phyloP scores from a whole-genome alignment of 1,140 invertebrate species.

The Aphelinus certus region DNA sequence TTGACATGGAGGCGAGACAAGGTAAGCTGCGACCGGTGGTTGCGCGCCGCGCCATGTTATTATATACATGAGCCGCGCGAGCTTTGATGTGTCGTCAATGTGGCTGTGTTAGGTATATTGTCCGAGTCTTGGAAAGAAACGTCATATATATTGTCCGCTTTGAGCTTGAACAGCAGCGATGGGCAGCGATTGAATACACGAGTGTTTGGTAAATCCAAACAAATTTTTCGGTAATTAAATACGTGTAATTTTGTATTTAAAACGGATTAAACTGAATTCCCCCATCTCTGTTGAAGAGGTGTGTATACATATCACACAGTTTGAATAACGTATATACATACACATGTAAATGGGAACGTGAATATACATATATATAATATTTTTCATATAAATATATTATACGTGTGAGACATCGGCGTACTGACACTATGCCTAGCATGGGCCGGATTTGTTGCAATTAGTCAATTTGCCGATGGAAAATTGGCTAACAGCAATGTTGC shows the following conservation, averaged over 20 bases:
- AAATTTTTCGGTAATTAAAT: no score
- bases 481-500: constrained; percentile 51
- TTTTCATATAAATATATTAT: background rate
- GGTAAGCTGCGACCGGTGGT: constrained; percentile 65
- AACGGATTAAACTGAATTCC: no score
- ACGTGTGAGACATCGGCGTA: constrained; percentile 64
- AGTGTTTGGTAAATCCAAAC: no score
- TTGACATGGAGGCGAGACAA: constrained; percentile 82
- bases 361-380: no score
- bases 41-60: no score
- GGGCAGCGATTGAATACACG: no score
- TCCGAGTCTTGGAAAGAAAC: constrained; percentile 39
- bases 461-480: constrained; percentile 49
- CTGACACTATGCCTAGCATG: constrained; percentile 62
- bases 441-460: constrained; percentile 50
- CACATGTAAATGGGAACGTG: background rate
- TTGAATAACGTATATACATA: background rate
- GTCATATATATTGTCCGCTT: background rate
- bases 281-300: no score
- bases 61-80: no score
- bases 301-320: no score
- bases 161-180: no score
- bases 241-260: no score
- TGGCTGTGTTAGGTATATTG: constrained; percentile 63
- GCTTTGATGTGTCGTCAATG: constrained; percentile 16